phyloP scores from a whole-genome alignment of 2,797 vertebrate genomes.

The Simalia tracyae region DNA sequence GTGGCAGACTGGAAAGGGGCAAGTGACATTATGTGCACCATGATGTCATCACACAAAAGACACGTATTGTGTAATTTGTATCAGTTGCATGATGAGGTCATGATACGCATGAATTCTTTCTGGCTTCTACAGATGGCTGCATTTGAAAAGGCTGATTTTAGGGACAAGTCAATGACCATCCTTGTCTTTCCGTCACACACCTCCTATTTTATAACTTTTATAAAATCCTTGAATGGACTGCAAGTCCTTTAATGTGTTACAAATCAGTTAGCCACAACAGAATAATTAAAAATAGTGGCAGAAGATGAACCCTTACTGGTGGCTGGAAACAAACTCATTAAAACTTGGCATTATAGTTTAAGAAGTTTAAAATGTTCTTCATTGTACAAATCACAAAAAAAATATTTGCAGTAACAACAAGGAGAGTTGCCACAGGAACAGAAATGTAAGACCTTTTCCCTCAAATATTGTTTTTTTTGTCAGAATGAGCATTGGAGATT shows the following conservation, averaged over 20 bases:
- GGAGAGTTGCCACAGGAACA: neutral
- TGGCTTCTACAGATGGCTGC: neutral
- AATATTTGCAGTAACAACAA: conserved; percentile 18
- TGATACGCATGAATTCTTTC: neutral
- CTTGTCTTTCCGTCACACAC: conserved; percentile 26
- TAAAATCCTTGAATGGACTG: conserved; percentile 46
- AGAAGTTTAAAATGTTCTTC: conserved; percentile 34
- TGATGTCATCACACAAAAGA: neutral
- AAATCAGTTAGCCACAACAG: conserved; percentile 60
- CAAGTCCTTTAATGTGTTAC: conserved; percentile 50
- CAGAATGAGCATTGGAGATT: conserved; percentile 35
- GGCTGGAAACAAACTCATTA: conserved; percentile 49
- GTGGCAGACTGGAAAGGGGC: neutral
- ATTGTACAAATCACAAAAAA: neutral
- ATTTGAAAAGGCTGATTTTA: neutral
- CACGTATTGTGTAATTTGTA: neutral
- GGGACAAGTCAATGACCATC: neutral
- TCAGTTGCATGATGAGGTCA: neutral
- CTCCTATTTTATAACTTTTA: conserved; percentile 8
- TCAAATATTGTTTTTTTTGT: conserved; percentile 7
- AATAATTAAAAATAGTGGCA: conserved; percentile 53
- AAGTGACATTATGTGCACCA: neutral
- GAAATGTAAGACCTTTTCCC: neutral
- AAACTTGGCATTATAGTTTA: conserved; percentile 4
- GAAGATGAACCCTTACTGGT: conserved; percentile 40